Evolutionary conservation across 53 echinoderm and acorn worm species (phyloP), one percentile per base, ranked within the genome.

Genomic region (Astropecten irregularis): DNA sequence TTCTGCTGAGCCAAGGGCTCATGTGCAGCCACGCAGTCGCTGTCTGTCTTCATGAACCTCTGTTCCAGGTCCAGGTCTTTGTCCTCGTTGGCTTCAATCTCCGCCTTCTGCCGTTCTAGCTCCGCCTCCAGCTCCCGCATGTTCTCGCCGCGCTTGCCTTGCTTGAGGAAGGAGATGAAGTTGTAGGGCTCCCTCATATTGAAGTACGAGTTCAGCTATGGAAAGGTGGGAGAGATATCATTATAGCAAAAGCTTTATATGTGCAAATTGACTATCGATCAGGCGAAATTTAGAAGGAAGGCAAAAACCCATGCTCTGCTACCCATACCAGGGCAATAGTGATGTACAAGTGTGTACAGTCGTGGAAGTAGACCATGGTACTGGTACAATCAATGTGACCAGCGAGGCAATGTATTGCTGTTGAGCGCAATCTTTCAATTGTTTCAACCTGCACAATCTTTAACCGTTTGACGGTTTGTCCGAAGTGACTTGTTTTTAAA

Each of bases 61-160:
- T 91, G 89, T 59, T 96, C 96, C 47, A 96, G 74, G 82, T 96
- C 93, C 9, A 91, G 85, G 50, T 96, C 96, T 67, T 93, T 93
- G 33, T 96, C 96, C 52, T 96, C 96, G 53, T 93, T 94, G 29
- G 86, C 91, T 32, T 96, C 96, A 10, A 96, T 96, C 59, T 91
- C 84, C 16, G 66, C 69, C 67, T 96, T 96, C 49, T 96, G 96
- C 8, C 66, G 65, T 58, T 89, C 76, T 6, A 96, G 83, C 36
- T 77, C 84, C 27, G 39, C 39, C 82, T 94, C 91, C 9, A 93
- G 77, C 26, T 66, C 49, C 21, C 53, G 63, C 10, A 91, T 87
- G 50, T 84, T 89, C 34, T 89, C 51, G 37, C 93, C 73, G 28
- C 91, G 67, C 49, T 68, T 49, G 63, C 89, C 96, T 89, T 96